Percentiles rank a stretch among this genome's conserved stretches.
Evolutionary conservation across 2,797 vertebrate species (phyloP).

Genomic region (Urosaurus nigricauda): DNA sequence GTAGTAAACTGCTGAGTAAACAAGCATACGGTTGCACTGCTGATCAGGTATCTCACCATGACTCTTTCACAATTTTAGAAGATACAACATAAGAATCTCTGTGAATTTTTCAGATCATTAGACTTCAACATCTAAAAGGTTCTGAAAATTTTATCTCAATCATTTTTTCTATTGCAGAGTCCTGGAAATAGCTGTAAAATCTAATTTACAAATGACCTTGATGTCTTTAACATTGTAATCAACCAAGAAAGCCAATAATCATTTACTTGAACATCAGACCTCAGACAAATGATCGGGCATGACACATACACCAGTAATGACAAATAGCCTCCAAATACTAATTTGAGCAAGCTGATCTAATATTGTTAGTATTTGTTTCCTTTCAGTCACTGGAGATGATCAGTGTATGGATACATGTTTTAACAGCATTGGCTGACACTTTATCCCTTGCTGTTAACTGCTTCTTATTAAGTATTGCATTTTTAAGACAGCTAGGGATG

Average conservation of each 20-base stretch:
- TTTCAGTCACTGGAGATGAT: neutral
- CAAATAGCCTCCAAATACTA: neutral
- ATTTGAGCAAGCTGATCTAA: neutral
- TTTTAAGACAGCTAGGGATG: neutral
- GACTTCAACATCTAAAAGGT: neutral
- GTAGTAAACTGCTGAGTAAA: neutral
- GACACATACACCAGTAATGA: neutral
- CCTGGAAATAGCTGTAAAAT: neutral
- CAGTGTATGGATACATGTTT: neutral
- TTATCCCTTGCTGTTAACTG: neutral
- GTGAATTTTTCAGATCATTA: neutral
- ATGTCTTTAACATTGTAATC: neutral
- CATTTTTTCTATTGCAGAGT: neutral
- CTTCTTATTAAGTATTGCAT: neutral
- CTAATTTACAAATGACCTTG: neutral
- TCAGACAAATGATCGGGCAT: neutral
- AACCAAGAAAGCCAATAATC: neutral
- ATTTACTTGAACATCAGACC: neutral
- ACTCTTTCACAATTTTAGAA: neutral
- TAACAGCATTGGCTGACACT: neutral
- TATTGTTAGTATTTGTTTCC: neutral
- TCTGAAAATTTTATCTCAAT: constrained; percentile 2
- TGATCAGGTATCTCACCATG: neutral
- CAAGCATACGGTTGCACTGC: neutral
- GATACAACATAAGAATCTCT: neutral